Percentiles rank a stretch among this genome's conserved stretches.
Conservation (phyloP, 2,797 vertebrate genomes). For the Salarias fasciatus region DNA sequence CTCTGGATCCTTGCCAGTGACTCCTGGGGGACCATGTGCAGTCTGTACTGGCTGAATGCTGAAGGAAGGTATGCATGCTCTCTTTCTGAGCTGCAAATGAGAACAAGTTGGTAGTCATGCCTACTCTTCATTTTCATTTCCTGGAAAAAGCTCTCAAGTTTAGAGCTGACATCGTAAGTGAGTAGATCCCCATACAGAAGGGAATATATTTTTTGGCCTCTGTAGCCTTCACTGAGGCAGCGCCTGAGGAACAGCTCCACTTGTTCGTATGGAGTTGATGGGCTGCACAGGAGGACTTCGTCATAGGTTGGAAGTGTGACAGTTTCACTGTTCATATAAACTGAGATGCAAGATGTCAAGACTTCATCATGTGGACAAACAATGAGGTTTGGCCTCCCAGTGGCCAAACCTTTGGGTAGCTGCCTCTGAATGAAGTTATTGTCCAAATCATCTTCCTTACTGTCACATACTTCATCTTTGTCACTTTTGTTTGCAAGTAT, state of each 20-base stretch:
- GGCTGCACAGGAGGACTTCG: conserved; percentile 92
- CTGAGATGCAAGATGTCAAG: conserved; percentile 86
- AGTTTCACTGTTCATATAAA: conserved; percentile 87
- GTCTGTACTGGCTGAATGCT: conserved; percentile 90
- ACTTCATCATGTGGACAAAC: conserved; percentile 87
- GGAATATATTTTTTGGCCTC: conserved; percentile 85
- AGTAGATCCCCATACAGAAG: conserved; percentile 91
- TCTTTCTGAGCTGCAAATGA: conserved; percentile 89
- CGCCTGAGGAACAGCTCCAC: conserved; percentile 91
- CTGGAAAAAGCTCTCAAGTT: conserved; percentile 87
- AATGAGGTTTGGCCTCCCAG: conserved; percentile 90
- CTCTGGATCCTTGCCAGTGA: conserved; percentile 75
- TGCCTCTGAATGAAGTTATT: conserved; percentile 64
- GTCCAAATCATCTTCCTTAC: conserved; percentile 55
- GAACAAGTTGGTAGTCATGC: conserved; percentile 81
- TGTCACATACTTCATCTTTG: conserved; percentile 25
- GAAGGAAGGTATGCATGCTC: conserved; percentile 93
- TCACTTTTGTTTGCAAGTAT: conserved; percentile 78
- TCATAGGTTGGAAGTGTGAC: conserved; percentile 90
- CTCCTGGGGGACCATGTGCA: conserved; percentile 87
- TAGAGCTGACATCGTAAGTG: conserved; percentile 90
- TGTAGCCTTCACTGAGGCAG: conserved; percentile 82
- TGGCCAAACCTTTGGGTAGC: conserved; percentile 81
- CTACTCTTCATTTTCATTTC: conserved; percentile 74
- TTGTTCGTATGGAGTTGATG: conserved; percentile 87